A percentile compares a stretch with the other conserved stretches of the same genome.
Conservation (phyloP, 1,140 invertebrate species). For the Cotesia typhae region DNA sequence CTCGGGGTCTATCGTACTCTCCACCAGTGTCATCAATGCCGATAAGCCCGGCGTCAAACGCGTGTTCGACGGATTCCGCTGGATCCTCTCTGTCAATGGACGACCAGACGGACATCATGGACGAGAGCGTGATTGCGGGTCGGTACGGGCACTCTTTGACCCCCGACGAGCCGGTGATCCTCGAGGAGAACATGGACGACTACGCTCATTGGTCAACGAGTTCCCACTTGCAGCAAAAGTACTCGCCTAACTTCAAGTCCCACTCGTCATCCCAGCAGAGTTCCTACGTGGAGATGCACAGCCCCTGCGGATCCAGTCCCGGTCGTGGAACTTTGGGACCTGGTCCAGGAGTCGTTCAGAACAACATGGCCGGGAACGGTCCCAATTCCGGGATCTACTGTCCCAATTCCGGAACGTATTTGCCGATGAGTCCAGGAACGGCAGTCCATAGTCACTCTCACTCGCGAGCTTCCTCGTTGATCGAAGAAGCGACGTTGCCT, state of each 20-base stretch:
- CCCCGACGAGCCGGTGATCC: constrained; percentile 73
- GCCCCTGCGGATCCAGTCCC: constrained; percentile 65
- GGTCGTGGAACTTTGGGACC: constrained; percentile 51
- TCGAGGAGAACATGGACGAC: constrained; percentile 71
- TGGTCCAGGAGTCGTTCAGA: constrained; percentile 59
- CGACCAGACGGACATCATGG: constrained; percentile 65
- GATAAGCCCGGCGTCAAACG: constrained; percentile 68
- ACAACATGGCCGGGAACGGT: too few relatives aligned
- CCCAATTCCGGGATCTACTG: too few relatives aligned
- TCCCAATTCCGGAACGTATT: background rate
- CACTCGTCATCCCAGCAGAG: constrained; percentile 66
- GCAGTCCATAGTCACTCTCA: constrained; percentile 54
- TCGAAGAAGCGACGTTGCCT: constrained; percentile 54
- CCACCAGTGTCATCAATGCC: constrained; percentile 72
- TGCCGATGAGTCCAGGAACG: constrained; percentile 27
- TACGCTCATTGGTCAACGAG: constrained; percentile 63
- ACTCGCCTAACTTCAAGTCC: constrained; percentile 65
- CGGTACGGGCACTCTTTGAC: constrained; percentile 70
- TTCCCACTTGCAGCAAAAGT: constrained; percentile 56
- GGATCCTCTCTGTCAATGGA: constrained; percentile 77
- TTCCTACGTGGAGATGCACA: constrained; percentile 70
- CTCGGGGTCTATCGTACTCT: constrained; percentile 69
- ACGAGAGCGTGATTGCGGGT: constrained; percentile 52
- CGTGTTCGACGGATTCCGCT: constrained; percentile 75
- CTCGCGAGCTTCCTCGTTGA: constrained; percentile 58